Evolutionary conservation across 1,140 invertebrate species (phyloP).

Genomic region (Rhynchophorus ferrugineus): DNA sequence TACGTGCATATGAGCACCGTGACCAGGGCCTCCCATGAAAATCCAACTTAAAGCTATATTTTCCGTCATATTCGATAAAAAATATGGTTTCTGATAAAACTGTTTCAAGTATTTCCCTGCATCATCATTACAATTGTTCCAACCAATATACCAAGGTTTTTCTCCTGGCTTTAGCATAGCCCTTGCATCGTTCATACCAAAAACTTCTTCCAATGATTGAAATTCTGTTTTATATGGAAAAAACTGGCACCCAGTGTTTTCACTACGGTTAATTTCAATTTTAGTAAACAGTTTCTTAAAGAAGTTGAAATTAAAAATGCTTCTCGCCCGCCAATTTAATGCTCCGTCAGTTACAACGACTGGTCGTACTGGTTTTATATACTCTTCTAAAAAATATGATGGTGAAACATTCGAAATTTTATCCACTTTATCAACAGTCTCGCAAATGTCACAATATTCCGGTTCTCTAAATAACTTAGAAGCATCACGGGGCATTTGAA

Average conservation of each 20-base stretch:
- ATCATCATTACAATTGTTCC: constrained; percentile 85
- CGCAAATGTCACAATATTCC: constrained; percentile 68
- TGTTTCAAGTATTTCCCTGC: constrained; percentile 65
- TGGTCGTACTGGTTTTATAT: constrained; percentile 69
- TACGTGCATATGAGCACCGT: constrained; percentile 91
- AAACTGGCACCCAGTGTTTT: constrained; percentile 71
- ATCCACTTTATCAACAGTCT: constrained; percentile 51
- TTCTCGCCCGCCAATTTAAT: constrained; percentile 65
- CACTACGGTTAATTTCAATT: constrained; percentile 44
- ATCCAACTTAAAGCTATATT: constrained; percentile 88
- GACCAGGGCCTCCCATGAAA: constrained; percentile 89
- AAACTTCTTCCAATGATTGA: constrained; percentile 62
- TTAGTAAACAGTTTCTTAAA: constrained; percentile 68
- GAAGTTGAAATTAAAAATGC: constrained; percentile 65
- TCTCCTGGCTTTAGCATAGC: constrained; percentile 55
- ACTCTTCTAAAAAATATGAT: constrained; percentile 55
- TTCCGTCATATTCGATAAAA: constrained; percentile 75
- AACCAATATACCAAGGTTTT: constrained; percentile 83
- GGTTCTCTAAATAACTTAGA: constrained; percentile 54
- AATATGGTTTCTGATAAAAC: constrained; percentile 81
- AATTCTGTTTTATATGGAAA: constrained; percentile 88
- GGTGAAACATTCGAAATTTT: constrained; percentile 57
- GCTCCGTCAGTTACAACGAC: constrained; percentile 80
- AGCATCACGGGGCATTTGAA: constrained; percentile 51
- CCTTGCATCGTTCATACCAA: constrained; percentile 65